Percentiles rank a stretch among this genome's conserved stretches.
phyloP scores from a whole-genome alignment of 1,140 invertebrate genomes.

The Leptinotarsa undecemlineata region DNA sequence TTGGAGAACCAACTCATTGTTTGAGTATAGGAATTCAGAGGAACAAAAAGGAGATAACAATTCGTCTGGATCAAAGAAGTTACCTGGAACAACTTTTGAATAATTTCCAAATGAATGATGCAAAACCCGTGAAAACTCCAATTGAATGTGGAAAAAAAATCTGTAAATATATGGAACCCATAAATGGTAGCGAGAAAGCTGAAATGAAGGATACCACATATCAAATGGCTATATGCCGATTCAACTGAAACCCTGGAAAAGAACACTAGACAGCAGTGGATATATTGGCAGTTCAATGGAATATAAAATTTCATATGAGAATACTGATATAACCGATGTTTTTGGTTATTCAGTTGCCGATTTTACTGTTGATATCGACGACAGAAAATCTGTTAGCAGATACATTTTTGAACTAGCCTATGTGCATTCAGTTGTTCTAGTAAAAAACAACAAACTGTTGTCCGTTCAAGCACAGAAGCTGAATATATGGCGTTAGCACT shows the following conservation, averaged over 20 bases:
- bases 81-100: no score
- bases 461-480: conserved; percentile 54
- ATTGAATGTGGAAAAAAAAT: no score
- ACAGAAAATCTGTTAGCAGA: conserved; percentile 49
- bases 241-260: neutral
- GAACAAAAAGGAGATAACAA: no score
- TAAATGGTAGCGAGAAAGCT: neutral
- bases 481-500: conserved; percentile 35
- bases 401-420: conserved; percentile 49
- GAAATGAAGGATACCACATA: neutral
- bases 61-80: no score
- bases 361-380: conserved; percentile 48
- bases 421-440: conserved; percentile 48
- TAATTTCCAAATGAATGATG: no score
- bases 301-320: neutral
- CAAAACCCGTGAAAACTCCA: no score
- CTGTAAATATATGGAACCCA: neutral
- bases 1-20: no score
- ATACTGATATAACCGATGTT: neutral
- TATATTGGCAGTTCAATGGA: neutral
- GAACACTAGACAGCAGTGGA: neutral
- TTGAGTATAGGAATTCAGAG: no score
- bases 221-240: neutral
- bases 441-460: conserved; percentile 50
- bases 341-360: conserved; percentile 49